A percentile compares a stretch with the other conserved stretches of the same genome.
Evolutionary conservation across 2,888 invertebrate species (phyloP).

Genomic region (Pterostichus madidus): DNA sequence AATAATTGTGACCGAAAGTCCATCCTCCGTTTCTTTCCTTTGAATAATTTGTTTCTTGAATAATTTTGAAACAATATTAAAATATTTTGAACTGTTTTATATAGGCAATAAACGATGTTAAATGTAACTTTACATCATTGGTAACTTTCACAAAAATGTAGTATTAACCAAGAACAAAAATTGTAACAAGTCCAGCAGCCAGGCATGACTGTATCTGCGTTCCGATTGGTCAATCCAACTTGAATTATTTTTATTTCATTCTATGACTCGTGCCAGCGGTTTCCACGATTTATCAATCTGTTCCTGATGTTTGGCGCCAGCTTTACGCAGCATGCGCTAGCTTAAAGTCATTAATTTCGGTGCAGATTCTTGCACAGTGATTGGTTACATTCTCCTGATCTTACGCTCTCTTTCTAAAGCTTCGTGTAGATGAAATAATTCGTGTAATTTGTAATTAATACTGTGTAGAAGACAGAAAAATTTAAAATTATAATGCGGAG

Average conservation of each 20-base stretch:
- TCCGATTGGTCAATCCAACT: slow-evolving; percentile 12
- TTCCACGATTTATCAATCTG: slow-evolving; percentile 14
- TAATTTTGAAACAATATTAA: too few species aligned
- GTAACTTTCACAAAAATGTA: slow-evolving; percentile 28
- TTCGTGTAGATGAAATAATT: slow-evolving; percentile 12
- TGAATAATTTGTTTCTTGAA: too few species aligned
- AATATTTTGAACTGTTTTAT: too few species aligned
- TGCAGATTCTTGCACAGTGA: neutral
- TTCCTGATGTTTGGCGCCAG: neutral
- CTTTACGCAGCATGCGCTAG: neutral
- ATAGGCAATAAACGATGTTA: neutral
- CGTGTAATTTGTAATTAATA: slow-evolving; percentile 15
- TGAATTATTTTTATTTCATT: slow-evolving; percentile 43
- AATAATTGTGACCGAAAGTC: too few species aligned
- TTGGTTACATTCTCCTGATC: slow-evolving; percentile 46
- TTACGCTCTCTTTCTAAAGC: slow-evolving; percentile 37
- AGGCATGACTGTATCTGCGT: slow-evolving; percentile 7
- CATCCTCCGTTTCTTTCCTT: too few species aligned
- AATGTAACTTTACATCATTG: neutral
- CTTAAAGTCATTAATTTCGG: neutral
- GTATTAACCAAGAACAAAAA: slow-evolving; percentile 15
- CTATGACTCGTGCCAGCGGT: slow-evolving; percentile 38
- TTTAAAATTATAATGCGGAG: slow-evolving; percentile 20
- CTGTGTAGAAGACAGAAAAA: neutral
- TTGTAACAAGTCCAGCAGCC: slow-evolving; percentile 1